Evolutionary conservation across 1,140 invertebrate genomes (phyloP).

Genomic region (Zeugodacus cucurbitae): DNA sequence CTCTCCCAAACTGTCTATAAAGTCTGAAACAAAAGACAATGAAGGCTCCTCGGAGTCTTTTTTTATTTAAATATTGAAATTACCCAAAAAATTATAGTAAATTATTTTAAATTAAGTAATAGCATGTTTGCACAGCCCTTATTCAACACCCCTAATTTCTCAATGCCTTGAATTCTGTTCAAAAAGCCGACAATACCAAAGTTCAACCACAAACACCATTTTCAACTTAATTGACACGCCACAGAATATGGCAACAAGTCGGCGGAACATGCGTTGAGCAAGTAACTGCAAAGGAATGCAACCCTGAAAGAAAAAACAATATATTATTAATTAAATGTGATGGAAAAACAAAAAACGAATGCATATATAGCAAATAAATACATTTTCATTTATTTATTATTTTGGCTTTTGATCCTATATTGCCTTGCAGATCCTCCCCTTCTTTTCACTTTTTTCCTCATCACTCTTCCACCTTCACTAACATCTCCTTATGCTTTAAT

Average conservation of each 20-base stretch:
- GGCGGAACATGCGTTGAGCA: background rate
- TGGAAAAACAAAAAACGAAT: background rate
- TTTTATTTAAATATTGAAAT: no score
- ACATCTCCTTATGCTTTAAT: background rate
- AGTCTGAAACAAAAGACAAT: no score
- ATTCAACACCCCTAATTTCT: background rate
- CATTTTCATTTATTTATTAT: background rate
- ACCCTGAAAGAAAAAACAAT: background rate
- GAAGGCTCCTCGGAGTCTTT: no score
- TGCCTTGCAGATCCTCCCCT: background rate
- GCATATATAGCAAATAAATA: background rate
- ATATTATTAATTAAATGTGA: background rate
- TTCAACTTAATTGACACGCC: background rate
- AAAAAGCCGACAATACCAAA: background rate
- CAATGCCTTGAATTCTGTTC: background rate
- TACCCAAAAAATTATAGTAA: background rate
- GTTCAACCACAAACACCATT: background rate
- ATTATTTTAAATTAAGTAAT: slow-evolving; percentile 19
- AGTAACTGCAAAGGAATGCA: background rate
- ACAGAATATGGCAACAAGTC: background rate
- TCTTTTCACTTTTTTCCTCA: background rate
- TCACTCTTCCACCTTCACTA: background rate
- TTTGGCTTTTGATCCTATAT: background rate
- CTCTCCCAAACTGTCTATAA: no score
- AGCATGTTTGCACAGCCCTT: background rate